These are phyloP conservation scores for Acridotheres tristis DNA, from an alignment of 2,797 vertebrate genomes.

Conservation along the genomic window DNA sequence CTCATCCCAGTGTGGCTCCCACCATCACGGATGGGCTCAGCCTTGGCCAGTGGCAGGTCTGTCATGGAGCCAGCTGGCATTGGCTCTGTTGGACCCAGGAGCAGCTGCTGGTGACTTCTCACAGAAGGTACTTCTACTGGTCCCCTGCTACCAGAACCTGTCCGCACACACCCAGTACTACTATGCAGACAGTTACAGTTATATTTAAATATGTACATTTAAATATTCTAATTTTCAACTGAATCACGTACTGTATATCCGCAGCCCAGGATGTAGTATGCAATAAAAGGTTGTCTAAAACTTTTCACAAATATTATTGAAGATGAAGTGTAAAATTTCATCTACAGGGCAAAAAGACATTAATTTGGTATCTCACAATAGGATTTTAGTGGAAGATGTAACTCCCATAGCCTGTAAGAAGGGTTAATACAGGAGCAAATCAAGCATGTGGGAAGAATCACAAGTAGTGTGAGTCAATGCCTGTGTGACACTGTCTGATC, in stretches of 20 bases:
- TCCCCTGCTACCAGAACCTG: background rate
- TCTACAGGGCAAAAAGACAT: background rate
- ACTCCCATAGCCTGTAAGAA: background rate
- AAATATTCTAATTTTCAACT: background rate
- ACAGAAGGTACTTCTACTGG: background rate
- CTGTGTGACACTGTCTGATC: background rate
- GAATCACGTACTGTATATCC: background rate
- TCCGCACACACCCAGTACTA: background rate
- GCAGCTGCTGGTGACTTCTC: background rate
- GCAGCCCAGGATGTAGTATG: background rate
- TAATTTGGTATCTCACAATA: background rate
- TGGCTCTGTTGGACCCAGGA: background rate
- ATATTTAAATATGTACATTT: background rate
- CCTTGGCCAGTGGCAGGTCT: accelerated
- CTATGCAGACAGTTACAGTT: background rate
- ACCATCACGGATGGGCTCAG: accelerated
- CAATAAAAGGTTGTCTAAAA: background rate
- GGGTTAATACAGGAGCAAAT: background rate
- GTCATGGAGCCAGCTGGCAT: background rate
- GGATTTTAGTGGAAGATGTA: background rate
- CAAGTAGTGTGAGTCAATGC: background rate
- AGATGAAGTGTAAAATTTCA: background rate
- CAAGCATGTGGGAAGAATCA: background rate
- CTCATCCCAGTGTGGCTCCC: accelerated
- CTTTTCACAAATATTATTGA: background rate